Percentiles rank a stretch among this genome's conserved stretches.
phyloP scores from a whole-genome alignment of 1,140 invertebrate species.

The Zeugodacus cucurbitae region DNA sequence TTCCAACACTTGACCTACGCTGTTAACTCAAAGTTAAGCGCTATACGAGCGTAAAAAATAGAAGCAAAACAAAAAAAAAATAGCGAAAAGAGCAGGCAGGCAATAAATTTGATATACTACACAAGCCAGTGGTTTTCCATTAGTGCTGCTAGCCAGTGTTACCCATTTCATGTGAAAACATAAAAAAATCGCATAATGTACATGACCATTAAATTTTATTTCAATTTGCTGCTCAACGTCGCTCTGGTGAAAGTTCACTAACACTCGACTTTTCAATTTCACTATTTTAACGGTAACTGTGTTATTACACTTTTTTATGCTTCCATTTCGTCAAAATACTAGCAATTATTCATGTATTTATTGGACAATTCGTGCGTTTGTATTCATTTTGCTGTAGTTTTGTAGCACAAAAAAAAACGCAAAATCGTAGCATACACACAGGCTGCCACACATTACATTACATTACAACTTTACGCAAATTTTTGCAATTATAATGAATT shows the following conservation, averaged over 20 bases:
- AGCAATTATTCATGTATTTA: not conserved
- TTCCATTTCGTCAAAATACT: not conserved
- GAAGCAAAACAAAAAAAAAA: not conserved
- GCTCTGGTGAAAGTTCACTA: not conserved
- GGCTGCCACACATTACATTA: not conserved
- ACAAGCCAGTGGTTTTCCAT: not conserved
- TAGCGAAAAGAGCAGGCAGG: not conserved
- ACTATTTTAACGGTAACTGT: not conserved
- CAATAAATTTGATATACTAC: not conserved
- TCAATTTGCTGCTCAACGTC: not conserved
- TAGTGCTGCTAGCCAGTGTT: not conserved
- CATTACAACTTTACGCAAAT: not conserved
- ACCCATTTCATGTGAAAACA: not conserved
- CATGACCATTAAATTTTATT: constrained; percentile 14
- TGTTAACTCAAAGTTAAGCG: not conserved
- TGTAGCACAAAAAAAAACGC: not conserved
- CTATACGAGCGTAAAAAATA: not conserved
- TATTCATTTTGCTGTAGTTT: not conserved
- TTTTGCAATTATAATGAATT: constrained; percentile 19
- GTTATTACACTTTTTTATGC: not conserved
- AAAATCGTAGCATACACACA: not conserved
- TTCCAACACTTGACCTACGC: not conserved
- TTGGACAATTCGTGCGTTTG: not conserved
- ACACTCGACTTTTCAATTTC: not conserved
- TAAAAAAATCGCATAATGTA: not conserved